Conservation (phyloP, 2,113 vertebrate species). For the Chloropsis cyanopogon region DNA sequence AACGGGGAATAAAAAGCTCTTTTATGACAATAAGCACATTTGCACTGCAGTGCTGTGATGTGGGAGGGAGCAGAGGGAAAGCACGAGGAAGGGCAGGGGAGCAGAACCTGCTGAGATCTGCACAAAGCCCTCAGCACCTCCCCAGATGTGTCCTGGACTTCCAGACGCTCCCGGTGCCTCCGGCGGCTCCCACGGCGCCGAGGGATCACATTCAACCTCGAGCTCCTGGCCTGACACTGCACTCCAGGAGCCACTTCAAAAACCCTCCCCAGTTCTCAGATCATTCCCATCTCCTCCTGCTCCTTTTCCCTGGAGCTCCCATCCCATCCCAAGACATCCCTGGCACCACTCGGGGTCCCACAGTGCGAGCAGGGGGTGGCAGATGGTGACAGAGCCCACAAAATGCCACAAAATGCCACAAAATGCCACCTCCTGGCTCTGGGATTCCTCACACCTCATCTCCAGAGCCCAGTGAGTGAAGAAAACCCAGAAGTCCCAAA, state of each 20-base stretch:
- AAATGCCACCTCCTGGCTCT: neutral
- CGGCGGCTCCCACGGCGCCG: neutral
- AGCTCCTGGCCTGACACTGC: neutral
- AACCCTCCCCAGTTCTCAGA: neutral
- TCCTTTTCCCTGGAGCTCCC: accelerated
- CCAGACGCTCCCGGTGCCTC: no score
- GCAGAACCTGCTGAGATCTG: neutral
- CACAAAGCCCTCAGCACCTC: neutral
- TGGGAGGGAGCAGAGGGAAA: neutral
- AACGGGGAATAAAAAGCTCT: neutral
- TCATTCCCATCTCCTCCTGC: neutral
- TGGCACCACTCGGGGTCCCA: accelerated
- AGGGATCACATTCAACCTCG: neutral
- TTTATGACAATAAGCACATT: conserved; percentile 27
- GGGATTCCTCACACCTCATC: neutral
- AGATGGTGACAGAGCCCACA: accelerated
- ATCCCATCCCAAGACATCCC: accelerated
- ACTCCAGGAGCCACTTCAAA: neutral
- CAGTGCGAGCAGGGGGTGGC: accelerated
- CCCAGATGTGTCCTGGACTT: neutral
- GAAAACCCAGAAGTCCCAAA: neutral
- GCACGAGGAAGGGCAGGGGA: neutral
- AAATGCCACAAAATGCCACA: neutral
- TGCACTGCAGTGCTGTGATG: neutral
- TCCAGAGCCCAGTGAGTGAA: neutral